Conservation (phyloP, 2,113 vertebrate genomes). For the Chionodraco myersi region DNA sequence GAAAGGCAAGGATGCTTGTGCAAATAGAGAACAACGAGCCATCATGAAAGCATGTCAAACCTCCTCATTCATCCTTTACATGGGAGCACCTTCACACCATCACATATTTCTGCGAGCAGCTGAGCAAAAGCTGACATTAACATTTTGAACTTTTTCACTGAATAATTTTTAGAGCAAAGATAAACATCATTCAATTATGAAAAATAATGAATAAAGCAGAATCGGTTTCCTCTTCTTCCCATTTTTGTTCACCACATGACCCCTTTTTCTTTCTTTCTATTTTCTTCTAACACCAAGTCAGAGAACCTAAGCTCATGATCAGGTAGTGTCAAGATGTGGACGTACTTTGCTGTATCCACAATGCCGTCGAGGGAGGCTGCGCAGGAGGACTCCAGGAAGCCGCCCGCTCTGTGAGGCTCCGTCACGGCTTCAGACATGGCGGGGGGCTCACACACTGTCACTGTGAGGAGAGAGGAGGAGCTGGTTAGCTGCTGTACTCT, state of each 20-base stretch:
- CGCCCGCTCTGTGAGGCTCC: constrained; percentile 51
- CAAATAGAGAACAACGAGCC: neutral
- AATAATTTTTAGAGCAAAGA: neutral
- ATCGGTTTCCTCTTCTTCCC: neutral
- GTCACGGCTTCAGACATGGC: constrained; percentile 69
- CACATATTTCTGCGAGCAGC: neutral
- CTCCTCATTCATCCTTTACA: no score
- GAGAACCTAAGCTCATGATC: no score
- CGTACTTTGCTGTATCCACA: constrained; percentile 78
- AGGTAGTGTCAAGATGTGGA: neutral
- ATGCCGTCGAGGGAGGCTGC: constrained; percentile 55
- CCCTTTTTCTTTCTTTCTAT: neutral
- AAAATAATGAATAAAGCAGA: neutral
- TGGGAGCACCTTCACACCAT: no score
- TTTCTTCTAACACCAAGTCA: no score
- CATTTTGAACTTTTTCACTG: neutral
- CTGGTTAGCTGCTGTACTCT: neutral
- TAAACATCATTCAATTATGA: neutral
- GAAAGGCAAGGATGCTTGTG: neutral
- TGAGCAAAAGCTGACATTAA: neutral
- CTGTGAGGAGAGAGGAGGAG: constrained; percentile 59
- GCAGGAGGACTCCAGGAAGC: constrained; percentile 52
- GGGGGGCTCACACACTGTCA: constrained; percentile 81
- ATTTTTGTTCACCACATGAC: no score
- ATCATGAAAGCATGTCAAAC: no score